Base-by-base conservation (phyloP, 2,888 invertebrate genomes). In the Andrena camellia region DNA sequence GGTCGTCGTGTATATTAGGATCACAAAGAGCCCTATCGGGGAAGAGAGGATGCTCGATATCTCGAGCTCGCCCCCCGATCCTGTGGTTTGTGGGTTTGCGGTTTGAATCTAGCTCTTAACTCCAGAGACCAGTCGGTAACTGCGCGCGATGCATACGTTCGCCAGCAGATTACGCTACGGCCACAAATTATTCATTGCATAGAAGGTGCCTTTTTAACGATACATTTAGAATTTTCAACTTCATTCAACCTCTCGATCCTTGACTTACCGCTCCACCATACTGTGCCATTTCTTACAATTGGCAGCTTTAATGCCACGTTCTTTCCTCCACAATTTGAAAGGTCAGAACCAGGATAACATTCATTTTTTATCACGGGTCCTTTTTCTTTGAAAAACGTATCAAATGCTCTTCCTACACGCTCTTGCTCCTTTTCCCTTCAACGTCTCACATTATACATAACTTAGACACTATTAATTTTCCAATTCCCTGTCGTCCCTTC, bases 91-190 rank as follows among this genome's bases (percentile, higher is more conserved):
- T 64, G 78, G 84, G 78, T 63, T 67, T 76, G 81, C 60, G 80
- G 86, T 78, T 66, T 20, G 78, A 78, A 80, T 80, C 75, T 73
- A 78, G 66, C 68, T 77, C 77, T 78, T 68, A 67, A 35, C 54
- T 57, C 48, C 33, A 23, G n/a, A 60, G 78, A 85, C 5, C 88
- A 29, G 89, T 86, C 88, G 89, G 88, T 89, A 88, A 89, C 74
- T 42, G 63, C 23, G 66, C 72, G 85, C 81, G 87, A 85, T 82
- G 78, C 84, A 74, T 71, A 78, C 72, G n/a, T 54, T 86, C 73
- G 83, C 86, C 85, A 85, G 85, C 69, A 90, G 90, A 87, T 89
- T 75, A 79, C 88, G 88, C 82, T 74, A 75, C 83, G 59, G 70
- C 80, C 74, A 74, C 80, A 78, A 81, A 85, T 84, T 84, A 81